Conservation (phyloP, 2,113 vertebrate genomes). For the Oreochromis aureus region DNA sequence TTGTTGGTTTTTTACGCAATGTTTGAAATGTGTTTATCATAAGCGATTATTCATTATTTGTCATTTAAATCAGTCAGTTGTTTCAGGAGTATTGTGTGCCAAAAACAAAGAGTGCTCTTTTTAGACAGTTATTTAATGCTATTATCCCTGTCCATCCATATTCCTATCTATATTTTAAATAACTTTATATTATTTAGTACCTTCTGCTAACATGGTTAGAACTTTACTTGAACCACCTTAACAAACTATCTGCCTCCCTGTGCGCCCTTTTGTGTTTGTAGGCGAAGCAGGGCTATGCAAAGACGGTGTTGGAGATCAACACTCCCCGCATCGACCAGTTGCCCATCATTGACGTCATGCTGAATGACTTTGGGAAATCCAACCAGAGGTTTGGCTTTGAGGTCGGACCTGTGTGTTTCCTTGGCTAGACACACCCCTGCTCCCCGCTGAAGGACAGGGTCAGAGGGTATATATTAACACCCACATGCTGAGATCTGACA, state of each 20-base stretch:
- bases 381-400: conserved; percentile 99
- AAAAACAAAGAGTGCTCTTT: neutral
- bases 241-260: neutral
- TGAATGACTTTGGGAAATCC: conserved; percentile 97
- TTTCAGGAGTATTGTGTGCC: neutral
- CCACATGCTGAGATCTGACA: conserved; percentile 46
- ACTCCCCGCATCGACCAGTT: conserved; percentile 98
- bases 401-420: conserved; percentile 95
- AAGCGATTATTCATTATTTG: neutral
- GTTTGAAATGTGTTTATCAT: neutral
- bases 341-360: conserved; percentile 96
- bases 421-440: conserved; percentile 84
- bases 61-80: neutral
- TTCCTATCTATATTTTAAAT: neutral
- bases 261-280: conserved; percentile 51
- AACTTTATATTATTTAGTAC: neutral
- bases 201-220: neutral
- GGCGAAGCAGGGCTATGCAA: conserved; percentile 88
- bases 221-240: neutral
- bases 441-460: conserved; percentile 76
- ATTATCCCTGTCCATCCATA: neutral
- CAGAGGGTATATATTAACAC: conserved; percentile 54
- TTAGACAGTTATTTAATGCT: neutral
- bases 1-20: neutral
- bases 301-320: conserved; percentile 93